Conservation (phyloP, 2,113 vertebrate species). For the Canis aureus region DNA sequence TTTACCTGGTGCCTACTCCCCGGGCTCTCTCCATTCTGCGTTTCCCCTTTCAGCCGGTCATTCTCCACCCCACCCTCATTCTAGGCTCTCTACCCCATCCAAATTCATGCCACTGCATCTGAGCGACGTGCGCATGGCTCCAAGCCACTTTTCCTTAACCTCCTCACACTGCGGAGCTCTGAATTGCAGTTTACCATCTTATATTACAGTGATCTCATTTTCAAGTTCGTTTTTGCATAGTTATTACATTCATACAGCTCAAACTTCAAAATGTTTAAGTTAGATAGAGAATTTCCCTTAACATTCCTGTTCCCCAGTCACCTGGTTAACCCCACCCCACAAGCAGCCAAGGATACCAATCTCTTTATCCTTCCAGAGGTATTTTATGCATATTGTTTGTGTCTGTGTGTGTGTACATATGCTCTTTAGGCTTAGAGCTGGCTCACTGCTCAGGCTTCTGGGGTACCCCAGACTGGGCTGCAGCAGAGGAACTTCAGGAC, state of each 20-base stretch:
- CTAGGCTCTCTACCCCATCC: not conserved
- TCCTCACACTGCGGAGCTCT: not conserved
- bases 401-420: not conserved
- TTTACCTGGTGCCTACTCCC: not conserved
- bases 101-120: not conserved
- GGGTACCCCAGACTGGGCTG: not conserved
- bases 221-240: constrained; percentile 17
- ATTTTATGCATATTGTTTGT: constrained; percentile 20
- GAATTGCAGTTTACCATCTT: not conserved
- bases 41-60: not conserved
- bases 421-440: constrained; percentile 81
- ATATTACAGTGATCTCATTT: constrained; percentile 1
- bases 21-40: not conserved
- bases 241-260: not conserved
- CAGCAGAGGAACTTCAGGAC: not conserved
- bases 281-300: not conserved
- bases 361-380: not conserved
- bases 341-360: not conserved
- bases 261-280: constrained; percentile 23
- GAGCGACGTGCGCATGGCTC: not conserved
- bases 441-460: constrained; percentile 49
- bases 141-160: not conserved
- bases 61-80: not conserved
- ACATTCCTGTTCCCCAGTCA: not conserved
- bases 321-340: not conserved